Conservation (phyloP, 2,797 vertebrate genomes). For the Ataeniobius toweri region DNA sequence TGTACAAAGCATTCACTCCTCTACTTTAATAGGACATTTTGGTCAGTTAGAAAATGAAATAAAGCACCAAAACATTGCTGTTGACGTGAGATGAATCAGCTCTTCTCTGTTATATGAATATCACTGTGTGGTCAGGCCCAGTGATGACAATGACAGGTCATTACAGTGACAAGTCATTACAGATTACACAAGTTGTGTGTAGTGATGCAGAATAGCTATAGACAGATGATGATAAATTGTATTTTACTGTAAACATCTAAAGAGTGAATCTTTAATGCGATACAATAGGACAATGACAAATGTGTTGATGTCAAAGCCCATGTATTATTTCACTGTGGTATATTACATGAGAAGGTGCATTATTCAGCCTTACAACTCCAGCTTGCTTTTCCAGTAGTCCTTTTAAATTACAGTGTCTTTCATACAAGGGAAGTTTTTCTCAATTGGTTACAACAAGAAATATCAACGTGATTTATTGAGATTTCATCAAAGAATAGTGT, state of each 20-base stretch:
- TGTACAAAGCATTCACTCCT: constrained; percentile 74
- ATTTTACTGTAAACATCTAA: constrained; percentile 25
- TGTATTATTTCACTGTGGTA: constrained; percentile 6
- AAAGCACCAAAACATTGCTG: constrained; percentile 43
- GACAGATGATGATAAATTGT: constrained; percentile 41
- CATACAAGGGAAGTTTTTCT: not conserved
- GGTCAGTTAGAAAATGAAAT: constrained; percentile 67
- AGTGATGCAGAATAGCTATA: constrained; percentile 39
- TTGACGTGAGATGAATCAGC: constrained; percentile 65
- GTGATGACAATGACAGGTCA: constrained; percentile 46
- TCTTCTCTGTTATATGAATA: constrained; percentile 28
- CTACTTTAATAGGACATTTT: constrained; percentile 63
- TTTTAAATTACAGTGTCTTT: not conserved
- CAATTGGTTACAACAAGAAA: not conserved
- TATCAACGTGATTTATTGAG: not conserved
- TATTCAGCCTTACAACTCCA: constrained; percentile 36
- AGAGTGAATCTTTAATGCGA: not conserved
- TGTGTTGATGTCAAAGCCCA: constrained; percentile 2
- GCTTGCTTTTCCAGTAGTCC: not conserved
- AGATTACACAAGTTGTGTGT: constrained; percentile 32
- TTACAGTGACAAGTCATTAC: constrained; percentile 24
- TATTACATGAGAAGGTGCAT: constrained; percentile 26
- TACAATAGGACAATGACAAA: constrained; percentile 1
- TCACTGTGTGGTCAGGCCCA: constrained; percentile 56
- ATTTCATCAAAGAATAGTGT: not conserved